phyloP scores from a whole-genome alignment of 2,888 invertebrate genomes.

The Drosophila infuscata region DNA sequence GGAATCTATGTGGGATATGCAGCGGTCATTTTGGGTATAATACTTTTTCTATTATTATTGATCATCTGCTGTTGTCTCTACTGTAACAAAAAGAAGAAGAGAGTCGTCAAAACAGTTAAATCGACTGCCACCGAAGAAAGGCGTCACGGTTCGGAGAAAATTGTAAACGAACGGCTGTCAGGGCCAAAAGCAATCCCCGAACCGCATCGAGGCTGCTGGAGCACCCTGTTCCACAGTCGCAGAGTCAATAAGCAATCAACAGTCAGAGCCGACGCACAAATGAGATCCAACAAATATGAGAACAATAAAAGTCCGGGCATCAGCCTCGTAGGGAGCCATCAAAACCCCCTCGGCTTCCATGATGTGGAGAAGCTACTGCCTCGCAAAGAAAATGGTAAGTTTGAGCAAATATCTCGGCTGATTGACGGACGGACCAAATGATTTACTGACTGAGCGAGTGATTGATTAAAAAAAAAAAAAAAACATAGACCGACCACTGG shows the following conservation, averaged over 20 bases:
- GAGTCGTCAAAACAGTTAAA: not conserved
- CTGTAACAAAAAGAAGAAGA: not conserved
- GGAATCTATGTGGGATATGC: conserved; percentile 53
- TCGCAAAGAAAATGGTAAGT: conserved; percentile 22
- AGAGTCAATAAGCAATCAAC: conserved; percentile 8
- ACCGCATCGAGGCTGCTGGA: conserved; percentile 16
- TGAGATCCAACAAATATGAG: not conserved
- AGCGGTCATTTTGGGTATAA: conserved; percentile 38
- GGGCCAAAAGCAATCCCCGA: not conserved
- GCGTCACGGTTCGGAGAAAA: not conserved
- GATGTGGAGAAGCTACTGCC: conserved; percentile 21
- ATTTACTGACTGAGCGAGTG: not conserved
- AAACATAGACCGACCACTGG: too few species aligned
- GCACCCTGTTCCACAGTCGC: conserved; percentile 21
- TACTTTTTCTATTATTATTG: conserved; percentile 53
- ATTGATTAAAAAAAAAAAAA: too few species aligned
- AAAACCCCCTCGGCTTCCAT: not conserved
- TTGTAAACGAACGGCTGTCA: not conserved
- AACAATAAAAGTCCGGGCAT: conserved; percentile 8
- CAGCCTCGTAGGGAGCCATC: conserved; percentile 5
- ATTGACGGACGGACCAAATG: not conserved
- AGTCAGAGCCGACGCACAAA: not conserved
- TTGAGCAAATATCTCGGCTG: not conserved
- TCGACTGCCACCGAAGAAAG: not conserved
- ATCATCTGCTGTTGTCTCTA: conserved; percentile 58